phyloP scores from a whole-genome alignment of 2,797 vertebrate genomes.

The Catamblyrhynchus diadema region DNA sequence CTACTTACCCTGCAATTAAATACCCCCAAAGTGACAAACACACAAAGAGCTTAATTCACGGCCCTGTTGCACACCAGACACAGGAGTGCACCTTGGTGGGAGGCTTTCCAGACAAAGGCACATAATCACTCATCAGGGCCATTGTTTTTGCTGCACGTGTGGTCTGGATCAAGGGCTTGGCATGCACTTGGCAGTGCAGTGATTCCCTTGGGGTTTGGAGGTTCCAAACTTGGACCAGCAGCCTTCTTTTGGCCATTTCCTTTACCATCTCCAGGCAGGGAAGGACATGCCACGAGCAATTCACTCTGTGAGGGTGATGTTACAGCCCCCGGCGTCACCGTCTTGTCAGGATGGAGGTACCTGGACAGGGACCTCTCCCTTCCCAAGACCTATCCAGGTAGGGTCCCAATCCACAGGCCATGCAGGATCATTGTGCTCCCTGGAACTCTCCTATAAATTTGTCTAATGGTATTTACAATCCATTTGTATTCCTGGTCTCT shows the following conservation, averaged over 20 bases:
- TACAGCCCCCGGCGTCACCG: fast-evolving
- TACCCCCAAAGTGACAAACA: neutral
- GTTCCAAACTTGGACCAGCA: neutral
- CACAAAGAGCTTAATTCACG: neutral
- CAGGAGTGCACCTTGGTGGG: neutral
- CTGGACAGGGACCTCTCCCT: neutral
- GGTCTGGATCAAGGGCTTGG: neutral
- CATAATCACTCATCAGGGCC: neutral
- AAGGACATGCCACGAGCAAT: neutral
- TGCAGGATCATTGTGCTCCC: fast-evolving
- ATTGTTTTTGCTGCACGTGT: conserved; percentile 2
- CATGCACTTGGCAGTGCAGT: neutral
- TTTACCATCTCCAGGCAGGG: neutral
- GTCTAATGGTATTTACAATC: conserved; percentile 7
- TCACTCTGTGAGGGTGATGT: fast-evolving
- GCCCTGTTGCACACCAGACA: neutral
- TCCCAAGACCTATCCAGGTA: neutral
- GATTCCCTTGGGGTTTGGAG: neutral
- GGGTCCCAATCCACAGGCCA: fast-evolving
- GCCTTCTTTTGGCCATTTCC: neutral
- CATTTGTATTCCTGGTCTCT: neutral
- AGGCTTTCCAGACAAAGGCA: neutral
- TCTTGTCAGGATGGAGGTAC: neutral
- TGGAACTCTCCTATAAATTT: neutral
- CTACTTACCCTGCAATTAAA: neutral